These are phyloP conservation scores for Patiria miniata DNA, from an alignment of 35 echinoderm and acorn worm species.

Conservation along the genomic window DNA sequence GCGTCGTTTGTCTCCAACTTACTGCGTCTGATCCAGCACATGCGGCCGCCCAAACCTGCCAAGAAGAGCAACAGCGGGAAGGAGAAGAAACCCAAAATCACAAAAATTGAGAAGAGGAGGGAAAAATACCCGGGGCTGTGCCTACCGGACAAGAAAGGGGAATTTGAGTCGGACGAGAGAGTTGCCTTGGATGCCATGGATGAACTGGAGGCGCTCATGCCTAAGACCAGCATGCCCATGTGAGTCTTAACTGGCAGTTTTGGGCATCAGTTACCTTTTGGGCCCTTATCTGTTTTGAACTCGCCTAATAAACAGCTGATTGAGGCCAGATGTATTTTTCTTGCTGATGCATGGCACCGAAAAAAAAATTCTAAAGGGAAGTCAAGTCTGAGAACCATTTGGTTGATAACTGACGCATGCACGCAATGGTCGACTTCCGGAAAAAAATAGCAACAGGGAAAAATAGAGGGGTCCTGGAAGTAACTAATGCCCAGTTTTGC, in stretches of 20 bases:
- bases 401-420: no score
- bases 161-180: slow-evolving; percentile 60
- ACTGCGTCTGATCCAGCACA: slow-evolving; percentile 84
- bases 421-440: no score
- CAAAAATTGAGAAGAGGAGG: slow-evolving; percentile 62
- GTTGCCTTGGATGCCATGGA: slow-evolving; percentile 83
- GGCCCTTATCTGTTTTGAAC: no score
- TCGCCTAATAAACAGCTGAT: no score
- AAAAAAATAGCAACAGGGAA: no score
- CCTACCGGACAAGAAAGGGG: slow-evolving; percentile 71
- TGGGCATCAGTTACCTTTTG: no score
- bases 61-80: slow-evolving; percentile 8
- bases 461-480: no score
- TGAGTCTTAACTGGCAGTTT: slow-evolving; percentile 38
- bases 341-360: no score
- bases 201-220: slow-evolving; percentile 91
- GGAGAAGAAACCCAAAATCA: neutral
- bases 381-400: no score
- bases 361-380: no score
- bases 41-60: slow-evolving; percentile 59
- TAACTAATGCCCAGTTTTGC: no score
- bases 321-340: no score
- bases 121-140: slow-evolving; percentile 75
- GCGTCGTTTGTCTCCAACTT: slow-evolving; percentile 87
- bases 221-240: slow-evolving; percentile 37